Evolutionary conservation across 1,140 invertebrate species (phyloP).

Genomic region (Caenorhabditis remanei): DNA sequence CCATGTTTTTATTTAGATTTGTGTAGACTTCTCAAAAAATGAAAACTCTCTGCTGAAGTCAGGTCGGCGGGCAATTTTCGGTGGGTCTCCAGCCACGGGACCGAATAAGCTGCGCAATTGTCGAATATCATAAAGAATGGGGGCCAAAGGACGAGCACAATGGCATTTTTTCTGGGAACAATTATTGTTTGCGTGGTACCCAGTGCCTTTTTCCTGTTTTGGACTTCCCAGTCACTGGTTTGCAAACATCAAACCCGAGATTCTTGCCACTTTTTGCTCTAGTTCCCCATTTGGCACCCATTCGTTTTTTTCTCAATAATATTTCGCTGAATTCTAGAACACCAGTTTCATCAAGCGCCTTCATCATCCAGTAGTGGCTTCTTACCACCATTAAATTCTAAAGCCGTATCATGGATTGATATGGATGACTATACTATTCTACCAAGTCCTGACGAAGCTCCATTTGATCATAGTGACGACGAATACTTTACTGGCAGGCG

Average conservation of each 20-base stretch:
- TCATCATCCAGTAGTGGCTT: conserved; percentile 47
- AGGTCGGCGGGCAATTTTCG: neutral
- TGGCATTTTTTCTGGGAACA: conserved; percentile 30
- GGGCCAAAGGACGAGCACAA: conserved; percentile 53
- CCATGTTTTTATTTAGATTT: conserved; percentile 34
- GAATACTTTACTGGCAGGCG: conserved; percentile 18
- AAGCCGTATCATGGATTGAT: conserved; percentile 59
- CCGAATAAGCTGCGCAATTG: conserved; percentile 43
- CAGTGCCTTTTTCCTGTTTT: conserved; percentile 20
- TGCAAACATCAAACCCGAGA: conserved; percentile 34
- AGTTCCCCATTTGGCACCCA: neutral
- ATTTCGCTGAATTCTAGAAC: conserved; percentile 38
- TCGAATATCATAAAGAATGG: conserved; percentile 55
- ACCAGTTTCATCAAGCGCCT: conserved; percentile 40
- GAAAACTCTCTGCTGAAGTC: neutral
- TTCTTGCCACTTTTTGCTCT: neutral
- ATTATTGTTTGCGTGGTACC: conserved; percentile 49
- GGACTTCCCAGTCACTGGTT: conserved; percentile 18
- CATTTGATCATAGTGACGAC: conserved; percentile 34
- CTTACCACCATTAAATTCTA: conserved; percentile 42
- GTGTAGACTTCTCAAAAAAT: neutral
- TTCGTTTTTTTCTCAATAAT: conserved; percentile 10
- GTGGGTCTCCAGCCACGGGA: neutral
- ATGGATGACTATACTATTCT: conserved; percentile 53
- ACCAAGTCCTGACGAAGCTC: conserved; percentile 51